These are phyloP conservation scores for Urocynchramus pylzowi DNA, from an alignment of 2,113 vertebrate genomes.

Conservation along the genomic window DNA sequence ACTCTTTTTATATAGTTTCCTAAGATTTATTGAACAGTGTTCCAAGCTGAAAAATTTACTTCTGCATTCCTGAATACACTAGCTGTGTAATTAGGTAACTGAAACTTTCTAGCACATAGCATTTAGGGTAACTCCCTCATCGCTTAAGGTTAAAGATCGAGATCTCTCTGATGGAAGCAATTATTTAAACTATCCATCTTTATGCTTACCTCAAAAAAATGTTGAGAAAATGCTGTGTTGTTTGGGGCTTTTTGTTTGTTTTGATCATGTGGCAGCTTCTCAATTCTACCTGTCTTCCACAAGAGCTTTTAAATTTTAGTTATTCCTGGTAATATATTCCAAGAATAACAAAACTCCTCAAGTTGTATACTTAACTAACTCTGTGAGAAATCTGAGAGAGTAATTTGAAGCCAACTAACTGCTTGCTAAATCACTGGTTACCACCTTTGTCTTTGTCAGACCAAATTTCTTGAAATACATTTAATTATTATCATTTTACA, in stretches of 20 bases:
- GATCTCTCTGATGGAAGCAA: not conserved
- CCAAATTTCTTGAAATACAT: not conserved
- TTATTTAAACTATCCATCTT: not conserved
- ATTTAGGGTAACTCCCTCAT: not conserved
- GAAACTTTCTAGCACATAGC: not conserved
- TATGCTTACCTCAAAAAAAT: not conserved
- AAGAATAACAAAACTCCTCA: not conserved
- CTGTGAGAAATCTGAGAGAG: not conserved
- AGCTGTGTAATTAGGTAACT: not conserved
- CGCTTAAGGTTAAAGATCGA: not conserved
- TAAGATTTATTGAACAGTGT: not conserved
- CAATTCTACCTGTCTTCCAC: not conserved
- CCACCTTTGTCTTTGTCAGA: not conserved
- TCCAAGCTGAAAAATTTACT: not conserved
- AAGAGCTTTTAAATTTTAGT: not conserved
- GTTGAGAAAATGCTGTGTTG: not conserved
- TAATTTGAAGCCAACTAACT: not conserved
- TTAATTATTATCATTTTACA: not conserved
- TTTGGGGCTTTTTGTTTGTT: not conserved
- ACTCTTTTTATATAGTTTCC: not conserved
- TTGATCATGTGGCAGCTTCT: not conserved
- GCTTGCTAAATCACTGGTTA: not conserved
- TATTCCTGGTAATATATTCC: not conserved
- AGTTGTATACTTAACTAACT: not conserved
- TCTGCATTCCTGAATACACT: not conserved